Conservation (phyloP, 2,113 vertebrate genomes). For the Seriola dumerili region DNA sequence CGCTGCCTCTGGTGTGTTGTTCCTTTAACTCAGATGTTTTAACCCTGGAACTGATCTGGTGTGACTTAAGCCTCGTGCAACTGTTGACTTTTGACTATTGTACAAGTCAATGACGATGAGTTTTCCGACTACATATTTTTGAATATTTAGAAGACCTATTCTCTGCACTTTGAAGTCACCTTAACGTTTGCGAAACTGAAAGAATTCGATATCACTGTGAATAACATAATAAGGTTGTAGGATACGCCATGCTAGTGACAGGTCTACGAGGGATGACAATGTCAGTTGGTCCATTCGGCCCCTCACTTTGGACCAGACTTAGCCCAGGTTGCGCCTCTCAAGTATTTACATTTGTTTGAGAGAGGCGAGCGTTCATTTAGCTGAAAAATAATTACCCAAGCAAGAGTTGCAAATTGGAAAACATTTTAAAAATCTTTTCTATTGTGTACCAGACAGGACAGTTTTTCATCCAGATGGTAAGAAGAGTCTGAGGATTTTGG, state of each 20-base stretch:
- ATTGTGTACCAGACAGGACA: not conserved
- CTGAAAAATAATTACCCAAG: not conserved
- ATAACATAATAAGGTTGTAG: not conserved
- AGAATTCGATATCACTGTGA: not conserved
- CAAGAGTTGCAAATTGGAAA: not conserved
- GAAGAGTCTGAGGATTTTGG: slow-evolving; percentile 21
- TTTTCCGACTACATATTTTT: too few species aligned
- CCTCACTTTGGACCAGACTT: not conserved
- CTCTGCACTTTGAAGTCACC: not conserved
- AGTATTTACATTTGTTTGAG: slow-evolving; percentile 5
- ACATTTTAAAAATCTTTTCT: not conserved
- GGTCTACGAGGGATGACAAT: too few species aligned
- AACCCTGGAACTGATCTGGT: too few species aligned
- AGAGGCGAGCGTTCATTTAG: not conserved
- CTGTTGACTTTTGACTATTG: too few species aligned
- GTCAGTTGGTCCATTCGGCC: not conserved
- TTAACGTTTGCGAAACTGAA: not conserved
- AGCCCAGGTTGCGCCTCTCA: not conserved
- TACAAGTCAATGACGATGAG: too few species aligned
- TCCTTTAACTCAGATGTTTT: too few species aligned
- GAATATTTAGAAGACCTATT: too few species aligned
- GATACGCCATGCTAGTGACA: not conserved
- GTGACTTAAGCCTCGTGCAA: too few species aligned
- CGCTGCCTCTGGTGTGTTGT: too few species aligned
- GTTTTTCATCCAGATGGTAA: slow-evolving; percentile 16